phyloP scores from a whole-genome alignment of 2,113 vertebrate genomes.

The Dasyornis broadbenti region DNA sequence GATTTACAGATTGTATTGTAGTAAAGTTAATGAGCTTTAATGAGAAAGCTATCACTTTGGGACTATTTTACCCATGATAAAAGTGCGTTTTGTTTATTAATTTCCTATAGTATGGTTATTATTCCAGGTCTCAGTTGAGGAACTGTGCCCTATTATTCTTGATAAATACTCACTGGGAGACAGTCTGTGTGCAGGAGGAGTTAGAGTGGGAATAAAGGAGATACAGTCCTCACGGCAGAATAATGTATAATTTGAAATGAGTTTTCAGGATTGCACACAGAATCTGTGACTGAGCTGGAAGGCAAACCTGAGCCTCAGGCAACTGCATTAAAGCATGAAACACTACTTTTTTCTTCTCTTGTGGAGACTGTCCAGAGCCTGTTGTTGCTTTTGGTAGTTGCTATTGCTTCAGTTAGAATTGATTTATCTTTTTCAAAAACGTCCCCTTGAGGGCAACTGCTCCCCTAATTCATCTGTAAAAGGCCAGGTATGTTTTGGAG shows the following conservation, averaged over 20 bases:
- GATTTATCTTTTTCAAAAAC: neutral
- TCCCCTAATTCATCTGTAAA: neutral
- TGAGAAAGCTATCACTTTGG: neutral
- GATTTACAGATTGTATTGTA: neutral
- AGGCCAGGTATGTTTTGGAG: neutral
- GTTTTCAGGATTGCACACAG: neutral
- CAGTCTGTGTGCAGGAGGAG: neutral
- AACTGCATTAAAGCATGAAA: neutral
- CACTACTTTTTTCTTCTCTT: neutral
- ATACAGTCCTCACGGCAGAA: neutral
- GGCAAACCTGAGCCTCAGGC: neutral
- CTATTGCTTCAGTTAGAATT: neutral
- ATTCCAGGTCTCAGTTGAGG: neutral
- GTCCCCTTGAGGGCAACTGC: neutral
- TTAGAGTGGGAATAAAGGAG: neutral
- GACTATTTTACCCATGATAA: neutral
- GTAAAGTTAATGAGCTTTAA: slow-evolving; percentile 5
- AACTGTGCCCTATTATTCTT: neutral
- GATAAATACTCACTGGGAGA: neutral
- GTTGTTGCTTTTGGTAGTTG: neutral
- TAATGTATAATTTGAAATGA: neutral
- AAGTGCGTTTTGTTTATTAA: neutral
- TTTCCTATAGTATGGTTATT: neutral
- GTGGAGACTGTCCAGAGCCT: neutral
- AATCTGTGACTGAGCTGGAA: neutral